Base-by-base conservation (phyloP, 1,140 invertebrate genomes). In the Drosophila busckii region DNA sequence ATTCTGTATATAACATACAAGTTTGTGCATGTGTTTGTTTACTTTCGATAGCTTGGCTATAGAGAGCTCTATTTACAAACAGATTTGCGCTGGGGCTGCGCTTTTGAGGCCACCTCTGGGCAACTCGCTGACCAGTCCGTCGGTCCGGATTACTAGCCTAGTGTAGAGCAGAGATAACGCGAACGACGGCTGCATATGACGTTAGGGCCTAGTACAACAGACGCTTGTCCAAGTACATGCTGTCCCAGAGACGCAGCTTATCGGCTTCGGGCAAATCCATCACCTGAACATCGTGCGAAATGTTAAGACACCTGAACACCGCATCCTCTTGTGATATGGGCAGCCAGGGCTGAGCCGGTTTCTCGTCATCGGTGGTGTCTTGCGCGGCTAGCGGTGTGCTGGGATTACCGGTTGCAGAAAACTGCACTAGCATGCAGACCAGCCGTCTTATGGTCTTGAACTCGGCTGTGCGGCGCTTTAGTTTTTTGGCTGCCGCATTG, bases 241-340 rank as follows among this genome's bases (percentile, higher is more conserved):
- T 69, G 48, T 88, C 86, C 89, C 89, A 90, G 38, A 89, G 76
- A 28, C 76, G 49, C 49, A 89, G 70, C 48, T 88, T 87, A 10
- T 89, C 84, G n/a, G 54, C 60, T 59, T 89, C 89, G 0, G 89
- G 89, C 67, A 89, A 85, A 32, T 87, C 83, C 48, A 86, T 86
- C 42, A 86, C 66, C 23, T 65, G 73, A 32, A 89, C 61, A 12
- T 88, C 82, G 37, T 88, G 63, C 16, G 84, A 86, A 50, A 90
- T 89, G 45, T 89, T 87, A 12, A 89, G 64, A 62, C 88, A 88
- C 53, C 88, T 80, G 23, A 89, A 85, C 4, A 70, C 53, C 32
- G 32, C 32, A 52, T 76, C 66, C 28, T 76, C 41, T 4, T 55
- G 46, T 13, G 64, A 61, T 19, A 85, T 59, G 31, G 84, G 83